These are phyloP conservation scores for Tachyglossus aculeatus DNA, from an alignment of 2,797 vertebrate genomes.

Conservation along the genomic window DNA sequence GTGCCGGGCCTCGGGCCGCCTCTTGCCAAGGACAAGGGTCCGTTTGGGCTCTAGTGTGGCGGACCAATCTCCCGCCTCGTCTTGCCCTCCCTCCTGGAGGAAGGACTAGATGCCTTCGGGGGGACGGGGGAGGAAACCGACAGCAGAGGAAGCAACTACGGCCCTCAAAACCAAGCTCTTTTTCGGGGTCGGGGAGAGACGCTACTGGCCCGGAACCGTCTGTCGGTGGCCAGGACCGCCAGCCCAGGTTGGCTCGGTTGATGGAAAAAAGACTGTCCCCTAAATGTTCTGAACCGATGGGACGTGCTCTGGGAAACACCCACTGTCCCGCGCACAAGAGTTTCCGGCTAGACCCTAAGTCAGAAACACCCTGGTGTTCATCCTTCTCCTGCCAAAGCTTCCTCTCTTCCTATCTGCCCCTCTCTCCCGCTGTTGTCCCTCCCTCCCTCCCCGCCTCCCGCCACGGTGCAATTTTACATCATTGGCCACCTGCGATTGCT, in stretches of 20 bases:
- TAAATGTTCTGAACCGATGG: slow-evolving; percentile 88
- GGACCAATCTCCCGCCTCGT: too few species aligned
- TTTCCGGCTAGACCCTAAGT: slow-evolving; percentile 78
- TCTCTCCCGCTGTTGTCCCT: slow-evolving; percentile 11
- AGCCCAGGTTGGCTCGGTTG: slow-evolving; percentile 33
- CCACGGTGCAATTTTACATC: slow-evolving; percentile 79
- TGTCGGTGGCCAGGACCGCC: slow-evolving; percentile 22
- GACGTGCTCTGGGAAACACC: slow-evolving; percentile 81
- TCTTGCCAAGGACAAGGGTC: too few species aligned
- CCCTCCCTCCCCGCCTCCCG: slow-evolving; percentile 74
- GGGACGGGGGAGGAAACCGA: too few species aligned
- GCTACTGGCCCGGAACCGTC: slow-evolving; percentile 55
- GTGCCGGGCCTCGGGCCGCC: too few species aligned
- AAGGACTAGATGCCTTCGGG: too few species aligned
- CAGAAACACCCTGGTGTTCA: slow-evolving; percentile 83
- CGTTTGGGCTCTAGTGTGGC: too few species aligned
- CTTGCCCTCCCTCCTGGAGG: too few species aligned
- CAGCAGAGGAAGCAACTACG: too few species aligned
- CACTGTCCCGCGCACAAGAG: slow-evolving; percentile 83
- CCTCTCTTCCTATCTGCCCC: slow-evolving; percentile 46
- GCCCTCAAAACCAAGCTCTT: too few species aligned
- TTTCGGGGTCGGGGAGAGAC: too few species aligned
- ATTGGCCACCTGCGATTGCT: slow-evolving; percentile 62
- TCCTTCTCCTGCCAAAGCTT: slow-evolving; percentile 67
- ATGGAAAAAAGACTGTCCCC: slow-evolving; percentile 88